Evolutionary conservation across 2,888 invertebrate species (phyloP).

Genomic region (Lithophane ornitopus): DNA sequence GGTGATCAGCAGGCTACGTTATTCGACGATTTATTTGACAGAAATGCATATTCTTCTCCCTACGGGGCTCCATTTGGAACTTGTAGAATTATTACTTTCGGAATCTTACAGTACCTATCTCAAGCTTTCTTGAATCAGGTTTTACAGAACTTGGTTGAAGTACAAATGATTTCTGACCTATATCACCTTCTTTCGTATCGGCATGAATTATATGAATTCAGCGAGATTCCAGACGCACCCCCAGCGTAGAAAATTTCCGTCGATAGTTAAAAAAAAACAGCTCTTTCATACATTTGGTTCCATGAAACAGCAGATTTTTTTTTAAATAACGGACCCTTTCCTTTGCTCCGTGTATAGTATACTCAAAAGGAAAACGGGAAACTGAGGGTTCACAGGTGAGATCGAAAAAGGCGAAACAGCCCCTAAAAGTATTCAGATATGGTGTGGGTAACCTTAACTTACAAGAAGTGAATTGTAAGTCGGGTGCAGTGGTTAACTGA

Average conservation of each 20-base stretch:
- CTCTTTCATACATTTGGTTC: no score
- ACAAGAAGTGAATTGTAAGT: slow-evolving; percentile 81
- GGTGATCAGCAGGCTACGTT: not conserved
- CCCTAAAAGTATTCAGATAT: slow-evolving; percentile 94
- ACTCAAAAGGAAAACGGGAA: slow-evolving; percentile 90
- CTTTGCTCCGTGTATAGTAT: no score
- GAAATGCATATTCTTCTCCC: slow-evolving; percentile 7
- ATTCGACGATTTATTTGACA: slow-evolving; percentile 20
- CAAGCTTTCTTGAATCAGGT: not conserved
- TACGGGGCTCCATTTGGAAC: not conserved
- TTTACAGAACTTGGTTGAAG: not conserved
- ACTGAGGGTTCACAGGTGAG: slow-evolving; percentile 86
- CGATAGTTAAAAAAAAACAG: no score
- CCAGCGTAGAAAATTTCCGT: no score
- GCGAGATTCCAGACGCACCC: no score
- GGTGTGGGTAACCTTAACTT: slow-evolving; percentile 97
- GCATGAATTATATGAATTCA: no score
- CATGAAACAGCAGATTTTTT: no score
- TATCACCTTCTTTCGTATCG: not conserved
- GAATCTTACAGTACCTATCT: not conserved
- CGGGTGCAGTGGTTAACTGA: no score
- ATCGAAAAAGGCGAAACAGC: slow-evolving; percentile 90
- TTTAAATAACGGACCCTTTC: no score
- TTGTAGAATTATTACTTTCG: not conserved
- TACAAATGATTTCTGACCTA: not conserved